Base-by-base conservation (phyloP, 2,113 vertebrate genomes). In the Perccottus glenii region DNA sequence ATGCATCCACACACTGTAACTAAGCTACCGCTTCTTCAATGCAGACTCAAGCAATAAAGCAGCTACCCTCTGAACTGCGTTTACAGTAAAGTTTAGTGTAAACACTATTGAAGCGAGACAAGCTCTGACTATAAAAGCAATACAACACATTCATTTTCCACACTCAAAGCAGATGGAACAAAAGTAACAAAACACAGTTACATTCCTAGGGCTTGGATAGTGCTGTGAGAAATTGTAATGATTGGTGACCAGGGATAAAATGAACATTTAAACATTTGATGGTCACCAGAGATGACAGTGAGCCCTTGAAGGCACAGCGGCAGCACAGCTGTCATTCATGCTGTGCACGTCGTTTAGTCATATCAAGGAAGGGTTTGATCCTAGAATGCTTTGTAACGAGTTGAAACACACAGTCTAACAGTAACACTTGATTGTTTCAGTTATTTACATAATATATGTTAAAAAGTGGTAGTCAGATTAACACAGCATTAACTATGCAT, bases 1-100 rank as follows among this genome's bases (percentile, higher is more conserved):
- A 75, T 81, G 66, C 60, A 77, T 78, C 51, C 53, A 53, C 60
- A 55, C 67, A 46, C 52, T 40, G 63, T 35, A 33, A 6, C 35
- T 57, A 6, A 77, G 56, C 66, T 61, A 43, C 40, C 35, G 12
- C 43, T 60, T 43, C 53, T 50, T 40, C 14, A 40, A 15, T n/a
- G 14, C 9, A 14, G 49, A 51, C 19, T 14, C 10, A 63, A 12
- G 59, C 38, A 51, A 15, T 14, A 12, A 62, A 15, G 65, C 35
- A 43, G 56, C 53, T 7, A 16, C 32, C 27, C 35, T 33, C 73
- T 11, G 67, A 64, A 62, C 35, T 45, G 11, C 46, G 42, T 36
- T 27, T 14, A 0, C 44, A 19, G 14, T 48, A 40, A 68, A 36
- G 6, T 52, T 6, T 65, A 47, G 4, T 46, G 46, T 32, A 15